phyloP scores from a whole-genome alignment of 2,113 vertebrate species.

The Spheniscus mendiculus region DNA sequence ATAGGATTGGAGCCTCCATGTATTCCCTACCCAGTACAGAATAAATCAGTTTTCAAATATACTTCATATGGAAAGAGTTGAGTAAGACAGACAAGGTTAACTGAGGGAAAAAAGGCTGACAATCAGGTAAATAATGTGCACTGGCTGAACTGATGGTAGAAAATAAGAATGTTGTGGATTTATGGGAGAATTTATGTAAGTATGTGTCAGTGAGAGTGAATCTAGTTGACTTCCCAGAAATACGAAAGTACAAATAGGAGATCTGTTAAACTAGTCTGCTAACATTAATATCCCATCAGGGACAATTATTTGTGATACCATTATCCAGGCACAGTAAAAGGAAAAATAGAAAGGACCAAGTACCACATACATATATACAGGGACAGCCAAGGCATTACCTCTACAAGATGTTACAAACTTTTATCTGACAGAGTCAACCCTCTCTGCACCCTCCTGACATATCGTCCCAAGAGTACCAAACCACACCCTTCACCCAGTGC shows the following conservation, averaged over 20 bases:
- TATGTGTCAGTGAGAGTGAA: neutral
- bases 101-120: neutral
- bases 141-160: neutral
- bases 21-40: neutral
- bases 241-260: neutral
- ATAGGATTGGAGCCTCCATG: neutral
- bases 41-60: constrained; percentile 36
- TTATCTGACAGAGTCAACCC: neutral
- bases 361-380: rapidly evolving
- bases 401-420: neutral
- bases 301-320: neutral
- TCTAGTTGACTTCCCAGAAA: constrained; percentile 17
- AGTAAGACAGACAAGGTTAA: constrained; percentile 22
- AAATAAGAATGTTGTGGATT: neutral
- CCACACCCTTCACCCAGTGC: neutral
- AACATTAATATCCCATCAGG: neutral
- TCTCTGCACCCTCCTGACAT: neutral
- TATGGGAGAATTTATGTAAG: neutral
- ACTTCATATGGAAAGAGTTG: neutral
- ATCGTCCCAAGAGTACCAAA: neutral
- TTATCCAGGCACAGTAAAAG: neutral
- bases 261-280: neutral
- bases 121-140: neutral
- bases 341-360: neutral
- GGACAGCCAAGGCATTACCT: neutral